Conservation (phyloP, 2,888 invertebrate species). For the Amphiduros pacificus region DNA sequence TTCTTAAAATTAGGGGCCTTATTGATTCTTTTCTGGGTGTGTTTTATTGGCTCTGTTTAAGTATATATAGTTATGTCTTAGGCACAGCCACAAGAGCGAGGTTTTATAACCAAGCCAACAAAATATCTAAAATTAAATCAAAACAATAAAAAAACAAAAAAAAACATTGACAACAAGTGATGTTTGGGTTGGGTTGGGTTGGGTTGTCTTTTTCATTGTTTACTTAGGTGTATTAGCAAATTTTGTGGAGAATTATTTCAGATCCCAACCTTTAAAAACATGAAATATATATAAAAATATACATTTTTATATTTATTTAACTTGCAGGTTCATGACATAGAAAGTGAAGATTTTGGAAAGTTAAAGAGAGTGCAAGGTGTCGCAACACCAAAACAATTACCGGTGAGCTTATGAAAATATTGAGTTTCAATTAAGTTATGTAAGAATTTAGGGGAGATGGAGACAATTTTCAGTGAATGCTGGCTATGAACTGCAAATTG, state of each 20-base stretch:
- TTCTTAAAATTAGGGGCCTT: too few relatives aligned
- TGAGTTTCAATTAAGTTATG: not conserved
- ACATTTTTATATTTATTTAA: not conserved
- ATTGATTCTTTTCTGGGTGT: too few relatives aligned
- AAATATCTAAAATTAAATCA: not conserved
- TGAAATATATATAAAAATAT: not conserved
- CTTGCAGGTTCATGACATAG: conserved; percentile 69
- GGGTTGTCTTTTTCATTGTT: not conserved
- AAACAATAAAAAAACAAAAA: not conserved
- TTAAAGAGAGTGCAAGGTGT: conserved; percentile 89
- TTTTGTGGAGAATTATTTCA: not conserved
- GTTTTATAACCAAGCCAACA: not conserved
- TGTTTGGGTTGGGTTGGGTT: too few relatives aligned
- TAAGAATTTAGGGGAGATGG: not conserved
- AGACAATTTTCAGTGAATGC: not conserved
- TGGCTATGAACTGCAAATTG: not conserved
- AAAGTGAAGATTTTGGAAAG: conserved; percentile 65
- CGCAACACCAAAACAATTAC: conserved; percentile 75
- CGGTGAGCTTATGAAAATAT: conserved; percentile 47
- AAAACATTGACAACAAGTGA: too few relatives aligned
- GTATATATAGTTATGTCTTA: too few relatives aligned
- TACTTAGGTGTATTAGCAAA: not conserved
- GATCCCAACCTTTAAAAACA: not conserved
- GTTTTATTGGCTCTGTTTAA: too few relatives aligned
- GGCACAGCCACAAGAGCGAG: too few relatives aligned